Percentiles rank a stretch among this genome's conserved stretches.
phyloP scores from a whole-genome alignment of 2,888 invertebrate species.

The Pristionchus exspectatus region DNA sequence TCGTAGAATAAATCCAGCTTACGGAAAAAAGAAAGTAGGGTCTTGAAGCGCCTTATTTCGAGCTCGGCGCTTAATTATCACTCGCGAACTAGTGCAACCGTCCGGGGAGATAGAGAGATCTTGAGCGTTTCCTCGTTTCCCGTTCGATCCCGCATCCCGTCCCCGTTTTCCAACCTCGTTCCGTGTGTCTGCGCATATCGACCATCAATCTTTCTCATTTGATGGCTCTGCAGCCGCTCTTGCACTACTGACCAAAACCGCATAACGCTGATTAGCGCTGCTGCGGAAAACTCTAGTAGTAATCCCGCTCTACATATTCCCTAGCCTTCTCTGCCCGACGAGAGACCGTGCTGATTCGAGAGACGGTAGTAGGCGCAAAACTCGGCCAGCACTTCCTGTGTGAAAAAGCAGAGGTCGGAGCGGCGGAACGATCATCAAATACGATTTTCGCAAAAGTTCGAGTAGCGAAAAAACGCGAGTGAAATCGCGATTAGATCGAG shows the following conservation, averaged over 20 bases:
- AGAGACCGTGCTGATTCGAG: background rate
- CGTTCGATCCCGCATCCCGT: background rate
- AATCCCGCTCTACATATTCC: background rate
- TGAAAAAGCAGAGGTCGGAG: background rate
- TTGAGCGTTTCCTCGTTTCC: background rate
- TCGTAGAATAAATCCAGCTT: too few species aligned
- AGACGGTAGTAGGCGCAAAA: background rate
- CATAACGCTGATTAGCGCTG: conserved; percentile 7
- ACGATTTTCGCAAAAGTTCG: background rate
- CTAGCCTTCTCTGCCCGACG: background rate
- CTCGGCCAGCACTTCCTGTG: conserved; percentile 19
- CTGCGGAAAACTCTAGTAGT: background rate
- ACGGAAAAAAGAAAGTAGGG: too few species aligned
- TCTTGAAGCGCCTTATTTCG: background rate
- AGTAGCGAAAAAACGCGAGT: background rate
- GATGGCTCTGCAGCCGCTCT: background rate
- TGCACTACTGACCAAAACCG: background rate
- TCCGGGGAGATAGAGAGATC: background rate
- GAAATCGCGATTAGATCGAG: background rate
- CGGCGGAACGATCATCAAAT: conserved; percentile 11
- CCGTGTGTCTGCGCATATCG: background rate
- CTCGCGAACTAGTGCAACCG: background rate
- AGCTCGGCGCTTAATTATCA: background rate
- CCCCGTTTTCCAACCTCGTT: conserved; percentile 2
- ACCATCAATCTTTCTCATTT: background rate